Conservation (phyloP, 2,113 vertebrate genomes). For the Ceyx margarethae region DNA sequence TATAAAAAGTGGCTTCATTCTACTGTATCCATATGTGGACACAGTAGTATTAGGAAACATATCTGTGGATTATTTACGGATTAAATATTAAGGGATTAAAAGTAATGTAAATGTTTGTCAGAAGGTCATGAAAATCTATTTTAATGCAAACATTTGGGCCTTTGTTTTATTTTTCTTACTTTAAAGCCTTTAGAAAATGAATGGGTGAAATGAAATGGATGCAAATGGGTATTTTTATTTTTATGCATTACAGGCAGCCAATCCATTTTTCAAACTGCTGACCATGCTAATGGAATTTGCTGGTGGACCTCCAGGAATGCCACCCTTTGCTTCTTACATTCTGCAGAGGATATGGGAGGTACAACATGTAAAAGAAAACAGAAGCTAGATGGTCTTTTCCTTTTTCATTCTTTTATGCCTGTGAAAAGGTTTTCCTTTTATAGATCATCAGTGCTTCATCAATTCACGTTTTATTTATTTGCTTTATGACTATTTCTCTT, state of each 20-base stretch:
- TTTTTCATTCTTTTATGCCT: neutral
- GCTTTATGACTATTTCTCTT: neutral
- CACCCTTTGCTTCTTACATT: conserved; percentile 96
- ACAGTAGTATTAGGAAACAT: neutral
- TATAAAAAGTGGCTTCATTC: neutral
- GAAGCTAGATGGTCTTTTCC: neutral
- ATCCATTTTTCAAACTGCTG: conserved; percentile 98
- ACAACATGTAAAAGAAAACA: conserved; percentile 32
- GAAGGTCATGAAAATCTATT: neutral
- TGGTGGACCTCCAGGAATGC: conserved; percentile 97
- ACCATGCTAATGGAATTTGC: conserved; percentile 99
- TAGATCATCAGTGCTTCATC: neutral
- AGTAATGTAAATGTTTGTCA: neutral
- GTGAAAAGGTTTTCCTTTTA: neutral
- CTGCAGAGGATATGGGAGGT: conserved; percentile 99
- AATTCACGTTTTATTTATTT: neutral
- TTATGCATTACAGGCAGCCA: conserved; percentile 86
- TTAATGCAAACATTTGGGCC: neutral
- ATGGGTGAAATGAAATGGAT: neutral
- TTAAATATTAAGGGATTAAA: neutral
- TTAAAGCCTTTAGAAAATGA: neutral
- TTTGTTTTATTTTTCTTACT: neutral
- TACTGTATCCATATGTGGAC: neutral
- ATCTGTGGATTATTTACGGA: neutral
- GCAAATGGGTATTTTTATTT: neutral